Evolutionary conservation across 2,113 vertebrate species (phyloP), one percentile per base, ranked within the genome.

Genomic region (Lycocorax pyrrhopterus): DNA sequence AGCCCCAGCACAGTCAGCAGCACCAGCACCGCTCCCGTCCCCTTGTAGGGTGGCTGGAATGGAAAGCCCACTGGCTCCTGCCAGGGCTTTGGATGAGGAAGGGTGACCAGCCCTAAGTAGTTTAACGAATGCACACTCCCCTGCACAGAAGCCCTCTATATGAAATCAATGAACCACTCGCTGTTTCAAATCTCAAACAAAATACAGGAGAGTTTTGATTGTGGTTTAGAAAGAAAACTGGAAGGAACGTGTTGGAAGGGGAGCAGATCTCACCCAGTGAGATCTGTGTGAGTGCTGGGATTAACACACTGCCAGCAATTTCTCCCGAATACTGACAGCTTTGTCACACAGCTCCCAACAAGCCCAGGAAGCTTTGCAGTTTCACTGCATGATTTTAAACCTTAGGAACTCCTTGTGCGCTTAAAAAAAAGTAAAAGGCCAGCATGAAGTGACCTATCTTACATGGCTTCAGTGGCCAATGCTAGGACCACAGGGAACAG

Each of bases 171-270:
- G 93, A 95, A 84, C 64, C 83, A 82, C 86, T 90, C 88, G 87
- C 67, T 96, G 94, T 62, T 97, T 93, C 74, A 91, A 93, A 68
- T 93, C 89, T 96, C 89, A 93, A 85, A 85, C 87, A 95, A 96
- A 97, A 97, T 21, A 97, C 72, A 90, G 90, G 76, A 67, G 78
- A 87, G 87, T 93, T 97, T 93, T 84, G 95, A 90, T 43, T 96
- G 97, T 89, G 95, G 96, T 96, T 97, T 94, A 81, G 80, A 96
- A 97, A 96, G 91, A 97, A 97, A 97, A 96, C 96, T 51, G 43
- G 87, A 86, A 89, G 81, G 51, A 92, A 84, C 9, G 0, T 6
- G 4, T 72, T 74, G 90, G 84, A 92, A 94, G 44, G 84, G 74
- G 76, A 95, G 52, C 81, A 96, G 82, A 84, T 95, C 88, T 94